Evolutionary conservation across 2,113 vertebrate genomes (phyloP).

Genomic region (Onychorhynchus coronatus): DNA sequence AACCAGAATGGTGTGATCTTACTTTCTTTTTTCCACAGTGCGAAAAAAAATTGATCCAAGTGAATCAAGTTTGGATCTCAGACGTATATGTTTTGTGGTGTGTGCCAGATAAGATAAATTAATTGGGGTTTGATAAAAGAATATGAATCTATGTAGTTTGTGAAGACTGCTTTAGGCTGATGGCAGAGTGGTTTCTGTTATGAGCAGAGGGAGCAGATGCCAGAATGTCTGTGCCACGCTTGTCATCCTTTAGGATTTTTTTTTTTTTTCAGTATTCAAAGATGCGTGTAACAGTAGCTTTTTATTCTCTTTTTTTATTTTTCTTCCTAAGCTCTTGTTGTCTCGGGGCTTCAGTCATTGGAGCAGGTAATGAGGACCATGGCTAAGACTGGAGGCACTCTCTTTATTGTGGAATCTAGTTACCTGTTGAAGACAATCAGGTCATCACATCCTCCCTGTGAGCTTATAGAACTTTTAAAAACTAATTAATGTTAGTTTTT

Average conservation of each 20-base stretch:
- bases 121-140: not conserved
- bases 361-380: accelerated
- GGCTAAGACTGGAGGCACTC: not conserved
- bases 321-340: not conserved
- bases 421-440: not conserved
- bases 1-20: not conserved
- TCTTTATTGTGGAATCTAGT: not conserved
- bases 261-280: not conserved
- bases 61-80: not conserved
- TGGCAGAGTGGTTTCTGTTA: not conserved
- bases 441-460: not conserved
- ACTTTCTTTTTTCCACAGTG: not conserved
- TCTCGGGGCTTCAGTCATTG: not conserved
- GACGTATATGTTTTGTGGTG: not conserved
- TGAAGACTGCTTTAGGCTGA: not conserved
- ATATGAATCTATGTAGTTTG: not conserved
- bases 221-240: not conserved
- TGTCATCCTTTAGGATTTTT: not conserved
- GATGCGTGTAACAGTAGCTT: not conserved
- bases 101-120: not conserved
- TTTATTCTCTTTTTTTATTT: not conserved
- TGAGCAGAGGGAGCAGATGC: not conserved
- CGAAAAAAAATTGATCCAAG: not conserved
- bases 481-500: not conserved
- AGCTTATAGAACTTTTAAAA: not conserved